These are phyloP conservation scores for Pogonomyrmex barbatus DNA, from an alignment of 1,140 invertebrate genomes.

Conservation along the genomic window DNA sequence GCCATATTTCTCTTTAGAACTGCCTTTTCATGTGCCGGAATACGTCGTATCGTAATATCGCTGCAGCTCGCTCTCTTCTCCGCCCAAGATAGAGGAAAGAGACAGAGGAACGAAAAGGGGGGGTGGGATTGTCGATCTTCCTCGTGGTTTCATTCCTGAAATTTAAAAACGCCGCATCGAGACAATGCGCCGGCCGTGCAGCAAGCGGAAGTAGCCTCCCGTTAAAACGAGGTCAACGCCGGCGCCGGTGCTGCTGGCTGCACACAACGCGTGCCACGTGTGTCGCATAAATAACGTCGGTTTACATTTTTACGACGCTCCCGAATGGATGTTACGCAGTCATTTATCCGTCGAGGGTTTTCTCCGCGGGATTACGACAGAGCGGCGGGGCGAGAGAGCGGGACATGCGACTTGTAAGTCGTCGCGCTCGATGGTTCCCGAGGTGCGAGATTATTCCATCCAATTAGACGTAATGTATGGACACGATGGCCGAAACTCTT, in stretches of 20 bases:
- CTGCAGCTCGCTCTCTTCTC: not conserved
- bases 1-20: not conserved
- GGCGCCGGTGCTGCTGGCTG: constrained; percentile 49
- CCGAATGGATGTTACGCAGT: constrained; percentile 60
- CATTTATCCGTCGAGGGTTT: constrained; percentile 55
- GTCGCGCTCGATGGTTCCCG: not conserved
- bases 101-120: not conserved
- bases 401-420: not conserved
- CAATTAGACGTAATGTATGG: not conserved
- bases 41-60: constrained; percentile 14
- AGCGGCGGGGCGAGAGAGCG: not conserved
- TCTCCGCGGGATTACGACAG: constrained; percentile 52
- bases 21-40: not conserved
- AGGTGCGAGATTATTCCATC: not conserved
- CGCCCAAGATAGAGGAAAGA: not conserved
- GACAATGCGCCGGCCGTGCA: constrained; percentile 30
- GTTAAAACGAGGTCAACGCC: constrained; percentile 71
- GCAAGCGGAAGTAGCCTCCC: constrained; percentile 74
- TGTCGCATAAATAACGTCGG: constrained; percentile 79
- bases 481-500: not conserved
- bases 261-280: constrained; percentile 62
- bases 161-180: constrained; percentile 32
- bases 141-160: constrained; percentile 30
- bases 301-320: constrained; percentile 80
- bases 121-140: constrained; percentile 21